A percentile compares a stretch with the other conserved stretches of the same genome.
These are phyloP conservation scores for Malthinus flaveolus DNA, from an alignment of 2,888 invertebrate genomes.

Conservation along the genomic window DNA sequence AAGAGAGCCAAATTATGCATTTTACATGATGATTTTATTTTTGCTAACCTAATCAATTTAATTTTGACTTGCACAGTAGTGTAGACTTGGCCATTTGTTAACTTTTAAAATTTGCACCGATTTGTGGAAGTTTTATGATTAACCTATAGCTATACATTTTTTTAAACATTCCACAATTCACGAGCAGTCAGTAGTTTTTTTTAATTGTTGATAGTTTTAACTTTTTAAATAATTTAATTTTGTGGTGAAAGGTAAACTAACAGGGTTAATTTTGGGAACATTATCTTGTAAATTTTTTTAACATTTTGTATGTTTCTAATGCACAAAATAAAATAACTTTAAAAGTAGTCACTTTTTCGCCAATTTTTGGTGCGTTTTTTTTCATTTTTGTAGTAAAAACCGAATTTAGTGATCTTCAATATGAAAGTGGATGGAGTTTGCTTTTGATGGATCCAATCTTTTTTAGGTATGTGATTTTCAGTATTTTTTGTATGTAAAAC, in stretches of 20 bases:
- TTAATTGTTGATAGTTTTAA: not conserved
- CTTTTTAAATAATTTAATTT: not conserved
- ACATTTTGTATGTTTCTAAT: conserved; percentile 25
- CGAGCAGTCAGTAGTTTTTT: not conserved
- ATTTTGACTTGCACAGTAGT: too few relatives aligned
- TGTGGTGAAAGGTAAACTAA: conserved; percentile 26
- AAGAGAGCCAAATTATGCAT: too few relatives aligned
- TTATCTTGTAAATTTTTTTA: conserved; percentile 17
- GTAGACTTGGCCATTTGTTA: too few relatives aligned
- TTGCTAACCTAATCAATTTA: too few relatives aligned
- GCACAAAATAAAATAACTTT: conserved; percentile 25
- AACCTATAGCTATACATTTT: too few relatives aligned
- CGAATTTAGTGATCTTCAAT: conserved; percentile 24
- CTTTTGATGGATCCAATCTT: conserved; percentile 12
- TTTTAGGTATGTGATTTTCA: conserved; percentile 30
- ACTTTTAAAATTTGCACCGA: too few relatives aligned
- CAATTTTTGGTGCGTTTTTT: conserved; percentile 13
- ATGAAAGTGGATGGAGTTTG: conserved; percentile 31
- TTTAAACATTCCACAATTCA: too few relatives aligned
- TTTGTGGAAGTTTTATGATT: too few relatives aligned
- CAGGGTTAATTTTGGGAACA: conserved; percentile 27
- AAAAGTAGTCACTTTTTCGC: conserved; percentile 14
- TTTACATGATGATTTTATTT: too few relatives aligned
- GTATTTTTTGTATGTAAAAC: conserved; percentile 12
- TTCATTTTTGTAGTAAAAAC: conserved; percentile 7